Conservation (phyloP, 2,888 invertebrate species). For the Conistra vaccinii region DNA sequence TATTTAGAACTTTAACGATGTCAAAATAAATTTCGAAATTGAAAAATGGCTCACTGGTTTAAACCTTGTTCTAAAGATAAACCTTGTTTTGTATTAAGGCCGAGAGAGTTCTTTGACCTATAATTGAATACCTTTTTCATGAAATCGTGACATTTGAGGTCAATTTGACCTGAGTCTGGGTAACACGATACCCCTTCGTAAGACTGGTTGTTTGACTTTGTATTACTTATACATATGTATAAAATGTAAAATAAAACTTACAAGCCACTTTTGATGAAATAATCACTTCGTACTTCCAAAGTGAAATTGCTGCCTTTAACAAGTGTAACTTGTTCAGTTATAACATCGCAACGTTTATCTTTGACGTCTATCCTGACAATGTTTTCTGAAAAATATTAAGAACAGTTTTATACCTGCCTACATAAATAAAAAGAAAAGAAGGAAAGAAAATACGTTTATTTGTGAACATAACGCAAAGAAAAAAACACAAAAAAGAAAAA, state of each 20-base stretch:
- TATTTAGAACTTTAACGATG: too few species aligned
- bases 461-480: too few species aligned
- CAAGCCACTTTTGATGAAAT: neutral
- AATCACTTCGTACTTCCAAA: neutral
- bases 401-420: neutral
- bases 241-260: slow-evolving; percentile 4
- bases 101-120: too few species aligned
- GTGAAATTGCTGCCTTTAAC: accelerated
- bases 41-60: too few species aligned
- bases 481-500: too few species aligned
- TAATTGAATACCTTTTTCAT: neutral
- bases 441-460: too few species aligned
- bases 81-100: too few species aligned
- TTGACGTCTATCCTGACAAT: neutral
- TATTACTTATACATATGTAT: too few species aligned
- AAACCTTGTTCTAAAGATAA: too few species aligned
- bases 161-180: neutral
- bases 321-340: accelerated
- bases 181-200: neutral
- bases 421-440: too few species aligned
- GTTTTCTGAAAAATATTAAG: neutral
- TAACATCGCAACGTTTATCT: neutral
- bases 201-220: neutral
- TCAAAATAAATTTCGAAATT: too few species aligned
- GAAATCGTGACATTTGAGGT: neutral